Percentiles rank a stretch among this genome's conserved stretches.
phyloP scores from a whole-genome alignment of 2,797 vertebrate genomes.

The Echeneis naucrates region DNA sequence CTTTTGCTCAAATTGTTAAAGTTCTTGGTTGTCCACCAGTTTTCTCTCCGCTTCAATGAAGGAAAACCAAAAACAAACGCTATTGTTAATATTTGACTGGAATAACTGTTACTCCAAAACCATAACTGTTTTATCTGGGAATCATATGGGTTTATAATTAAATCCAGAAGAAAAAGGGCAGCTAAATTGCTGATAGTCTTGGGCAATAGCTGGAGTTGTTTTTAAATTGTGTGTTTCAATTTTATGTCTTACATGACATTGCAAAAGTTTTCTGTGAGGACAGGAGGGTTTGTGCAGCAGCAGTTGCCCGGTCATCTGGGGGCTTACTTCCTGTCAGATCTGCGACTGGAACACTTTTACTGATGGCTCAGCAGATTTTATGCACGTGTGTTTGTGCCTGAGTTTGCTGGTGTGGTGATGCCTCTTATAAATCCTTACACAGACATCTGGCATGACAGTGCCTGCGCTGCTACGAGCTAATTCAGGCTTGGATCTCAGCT shows the following conservation, averaged over 20 bases:
- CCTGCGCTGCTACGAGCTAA: conserved; percentile 37
- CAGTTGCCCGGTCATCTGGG: conserved; percentile 29
- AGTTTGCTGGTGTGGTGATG: conserved; percentile 22
- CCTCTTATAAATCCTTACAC: conserved; percentile 45
- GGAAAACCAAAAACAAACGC: not conserved
- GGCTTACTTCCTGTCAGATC: conserved; percentile 61
- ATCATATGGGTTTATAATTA: not conserved
- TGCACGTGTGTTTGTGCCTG: conserved; percentile 29
- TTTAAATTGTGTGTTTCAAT: not conserved
- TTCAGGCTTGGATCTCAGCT: conserved; percentile 38
- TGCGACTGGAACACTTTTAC: conserved; percentile 56
- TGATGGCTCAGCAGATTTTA: conserved; percentile 68
- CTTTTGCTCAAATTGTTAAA: conserved; percentile 16
- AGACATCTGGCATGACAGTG: conserved; percentile 55
- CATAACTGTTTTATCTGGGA: not conserved
- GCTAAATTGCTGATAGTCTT: not conserved
- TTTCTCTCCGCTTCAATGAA: not conserved
- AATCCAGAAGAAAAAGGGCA: not conserved
- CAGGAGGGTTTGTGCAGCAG: not conserved
- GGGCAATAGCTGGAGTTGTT: not conserved
- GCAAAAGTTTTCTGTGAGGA: conserved; percentile 12
- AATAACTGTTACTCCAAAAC: not conserved
- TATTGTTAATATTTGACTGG: not conserved
- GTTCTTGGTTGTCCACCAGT: conserved; percentile 27
- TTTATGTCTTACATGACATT: not conserved